These are phyloP conservation scores for Acanthochromis polyacanthus DNA, from an alignment of 2,113 vertebrate genomes.

Conservation along the genomic window DNA sequence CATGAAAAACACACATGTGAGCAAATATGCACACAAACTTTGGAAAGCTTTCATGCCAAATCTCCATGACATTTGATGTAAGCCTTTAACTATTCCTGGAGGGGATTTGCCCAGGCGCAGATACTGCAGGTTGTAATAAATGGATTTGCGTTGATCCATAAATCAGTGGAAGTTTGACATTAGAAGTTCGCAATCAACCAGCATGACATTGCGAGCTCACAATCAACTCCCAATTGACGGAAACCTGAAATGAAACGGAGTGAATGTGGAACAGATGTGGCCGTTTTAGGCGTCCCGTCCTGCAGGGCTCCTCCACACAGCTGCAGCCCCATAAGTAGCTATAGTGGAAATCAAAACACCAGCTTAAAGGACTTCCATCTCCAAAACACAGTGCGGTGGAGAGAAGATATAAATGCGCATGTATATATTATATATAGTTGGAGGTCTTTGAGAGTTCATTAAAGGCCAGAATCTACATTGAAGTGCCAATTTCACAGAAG, in stretches of 20 bases:
- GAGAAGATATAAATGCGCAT: not conserved
- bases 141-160: conserved; percentile 64
- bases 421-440: not conserved
- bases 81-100: conserved; percentile 59
- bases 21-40: conserved; percentile 27
- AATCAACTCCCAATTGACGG: conserved; percentile 40
- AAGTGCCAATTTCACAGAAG: conserved; percentile 20
- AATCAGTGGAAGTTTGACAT: conserved; percentile 59
- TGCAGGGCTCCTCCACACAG: not conserved
- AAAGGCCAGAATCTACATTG: not conserved
- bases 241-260: conserved; percentile 21
- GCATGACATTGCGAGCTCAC: conserved; percentile 44
- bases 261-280: conserved; percentile 54
- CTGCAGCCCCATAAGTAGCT: not conserved
- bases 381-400: not conserved
- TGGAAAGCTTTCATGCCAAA: conserved; percentile 52
- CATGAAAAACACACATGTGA: conserved; percentile 31
- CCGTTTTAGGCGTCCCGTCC: not conserved
- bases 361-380: not conserved
- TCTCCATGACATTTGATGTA: conserved; percentile 75
- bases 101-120: conserved; percentile 65
- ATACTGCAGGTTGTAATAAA: conserved; percentile 66
- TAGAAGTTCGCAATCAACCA: conserved; percentile 53
- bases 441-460: not conserved
- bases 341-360: not conserved